Base-by-base conservation (phyloP, 35 echinoderm and acorn worm genomes). In the Apostichopus japonicus region DNA sequence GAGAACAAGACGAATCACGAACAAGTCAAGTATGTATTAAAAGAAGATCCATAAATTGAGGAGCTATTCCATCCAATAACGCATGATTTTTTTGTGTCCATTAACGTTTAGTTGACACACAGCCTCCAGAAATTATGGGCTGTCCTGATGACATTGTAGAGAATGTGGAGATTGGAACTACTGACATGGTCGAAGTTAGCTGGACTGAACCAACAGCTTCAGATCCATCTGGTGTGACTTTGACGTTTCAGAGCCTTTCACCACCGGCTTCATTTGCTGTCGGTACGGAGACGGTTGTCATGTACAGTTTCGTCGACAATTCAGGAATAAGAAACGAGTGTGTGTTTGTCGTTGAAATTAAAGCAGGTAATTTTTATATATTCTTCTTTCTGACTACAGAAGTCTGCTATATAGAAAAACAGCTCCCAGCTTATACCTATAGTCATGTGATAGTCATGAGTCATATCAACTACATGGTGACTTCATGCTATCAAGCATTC, bases 131-230 rank as follows among this genome's bases (percentile, higher is more conserved):
- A 82, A 82, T 82, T 24, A 52, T 82, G 33, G 79, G 24, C 16
- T 82, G 79, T 56, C 79, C 79, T 33, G 79, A 82, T 9, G 27
- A 52, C 54, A 16, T 82, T 6, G 54, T 56, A 8, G 79, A 15
- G 21, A 19, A 15, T 5, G 79, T 82, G n/a, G 79, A 82, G 79
- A 56, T 19, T 15, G 79, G 79, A 9, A 56, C 9, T 10, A 33
- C 79, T 9, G 33, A 52, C 15, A 8, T 11, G 77, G 27, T 19
- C 10, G 79, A 82, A 19, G 79, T 82, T 24, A 86, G 51, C 17
- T 96, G 95, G 95, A 77, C 8, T 25, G 92, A 93, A 55, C 95
- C 95, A 11, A 84, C 87, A n/a, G 95, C 92, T 15, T 71, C 54
- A 13, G 95, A 96, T 86, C 79, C 94, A 5, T 87, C 93, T 10